Base-by-base conservation (phyloP, 1,140 invertebrate genomes). In the Megalonaias nervosa region DNA sequence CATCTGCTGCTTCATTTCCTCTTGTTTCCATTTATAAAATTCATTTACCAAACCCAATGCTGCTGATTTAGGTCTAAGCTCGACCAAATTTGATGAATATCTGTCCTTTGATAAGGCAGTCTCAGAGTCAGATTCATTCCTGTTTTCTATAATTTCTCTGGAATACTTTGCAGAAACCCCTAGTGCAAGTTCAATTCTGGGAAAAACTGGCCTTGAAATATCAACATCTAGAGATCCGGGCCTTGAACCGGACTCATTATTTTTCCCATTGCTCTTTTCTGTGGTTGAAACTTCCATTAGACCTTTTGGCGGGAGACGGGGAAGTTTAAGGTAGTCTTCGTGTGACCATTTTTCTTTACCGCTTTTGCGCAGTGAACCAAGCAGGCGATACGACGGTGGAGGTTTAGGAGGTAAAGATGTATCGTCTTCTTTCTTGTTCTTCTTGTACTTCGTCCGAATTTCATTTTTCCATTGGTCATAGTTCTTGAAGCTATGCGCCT, bases 401-500 rank as follows among this genome's bases (percentile, higher is more conserved):
- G 19, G 6, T 21, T 23, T 71, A 16, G 71, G 31, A 14, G 65
- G 57, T 17, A 55, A 48, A 19, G 17, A 31, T 55, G 66, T 64
- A 48, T 78, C 71, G 5, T n/a, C 17, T 60, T 78, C 76, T 48
- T 67, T 19, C 66, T 26, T 48, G 38, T 78, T 73, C n/a, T 68
- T 13, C 31, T 78, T 65, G 13, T 71, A 71, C 26, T 74, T 73
- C 38, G 73, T 78, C 21, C 67, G 56, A 16, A 19, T 19, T 23
- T 74, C 38, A 48, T 73, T 65, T 48, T 66, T 64, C 14, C 55
- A 67, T 23, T 73, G 58, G 58, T 73, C 67, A 11, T 68, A 21
- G n/a, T 71, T 26, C 23, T 71, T 76, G 66, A 78, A 74, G 57
- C 76, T 78, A 13, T 78, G 71, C 14, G 67, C 74, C 56, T 78